A percentile compares a stretch with the other conserved stretches of the same genome.
phyloP scores from a whole-genome alignment of 2,888 invertebrate genomes.

The Eupithecia pulchellata region DNA sequence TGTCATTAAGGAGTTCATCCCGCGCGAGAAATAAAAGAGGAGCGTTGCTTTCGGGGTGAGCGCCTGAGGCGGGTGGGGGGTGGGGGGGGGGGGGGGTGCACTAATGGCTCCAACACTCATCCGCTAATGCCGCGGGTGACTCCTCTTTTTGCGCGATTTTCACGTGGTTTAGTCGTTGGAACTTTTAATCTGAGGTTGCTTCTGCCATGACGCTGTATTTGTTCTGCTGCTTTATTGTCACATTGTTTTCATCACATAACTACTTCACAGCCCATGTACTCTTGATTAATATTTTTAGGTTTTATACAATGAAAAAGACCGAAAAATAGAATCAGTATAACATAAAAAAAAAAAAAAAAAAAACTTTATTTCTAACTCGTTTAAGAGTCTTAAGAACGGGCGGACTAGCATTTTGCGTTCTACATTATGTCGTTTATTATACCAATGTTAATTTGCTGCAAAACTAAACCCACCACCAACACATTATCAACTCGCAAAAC shows the following conservation, averaged over 20 bases:
- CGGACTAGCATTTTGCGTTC: not conserved
- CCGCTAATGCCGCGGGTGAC: constrained; percentile 85
- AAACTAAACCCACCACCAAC: constrained; percentile 4
- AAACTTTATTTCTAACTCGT: not conserved
- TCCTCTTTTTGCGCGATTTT: constrained; percentile 85
- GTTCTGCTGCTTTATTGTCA: constrained; percentile 54
- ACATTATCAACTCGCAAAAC: constrained; percentile 25
- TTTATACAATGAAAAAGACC: not conserved
- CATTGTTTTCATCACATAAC: constrained; percentile 25
- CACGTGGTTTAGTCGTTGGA: constrained; percentile 83
- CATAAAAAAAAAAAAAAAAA: not conserved
- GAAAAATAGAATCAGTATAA: not conserved
- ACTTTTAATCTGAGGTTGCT: constrained; percentile 83
- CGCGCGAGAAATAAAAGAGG: constrained; percentile 85
- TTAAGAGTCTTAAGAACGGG: not conserved
- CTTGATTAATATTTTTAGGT: not conserved
- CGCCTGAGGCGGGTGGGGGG: constrained; percentile 54
- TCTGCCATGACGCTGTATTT: constrained; percentile 77
- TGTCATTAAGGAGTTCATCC: constrained; percentile 86
- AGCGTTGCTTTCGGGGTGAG: constrained; percentile 72
- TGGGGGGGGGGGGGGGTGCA: constrained; percentile 63
- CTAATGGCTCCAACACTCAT: constrained; percentile 86
- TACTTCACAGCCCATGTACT: not conserved
- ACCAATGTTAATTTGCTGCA: not conserved
- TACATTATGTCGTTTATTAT: not conserved